phyloP scores from a whole-genome alignment of 2,888 invertebrate species.

The Pteria penguin region DNA sequence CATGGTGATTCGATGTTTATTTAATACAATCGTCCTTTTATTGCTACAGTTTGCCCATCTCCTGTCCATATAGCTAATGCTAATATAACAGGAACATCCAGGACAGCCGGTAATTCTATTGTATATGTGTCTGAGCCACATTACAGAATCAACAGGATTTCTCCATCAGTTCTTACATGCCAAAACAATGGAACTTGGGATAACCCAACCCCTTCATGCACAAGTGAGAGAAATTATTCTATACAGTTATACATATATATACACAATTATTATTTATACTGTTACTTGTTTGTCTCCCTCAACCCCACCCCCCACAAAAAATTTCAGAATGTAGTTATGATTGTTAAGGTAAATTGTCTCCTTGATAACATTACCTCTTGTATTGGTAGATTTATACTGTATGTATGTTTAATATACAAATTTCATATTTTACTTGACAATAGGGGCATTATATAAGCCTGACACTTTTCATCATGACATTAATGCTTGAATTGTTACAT shows the following conservation, averaged over 20 bases:
- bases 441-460: no score
- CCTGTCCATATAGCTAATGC: conserved; percentile 1
- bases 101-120: neutral
- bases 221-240: neutral
- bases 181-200: conserved; percentile 11
- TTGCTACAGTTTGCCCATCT: conserved; percentile 10
- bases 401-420: no score
- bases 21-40: no score
- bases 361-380: no score
- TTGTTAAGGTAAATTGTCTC: neutral
- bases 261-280: neutral
- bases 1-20: no score
- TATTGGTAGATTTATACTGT: no score
- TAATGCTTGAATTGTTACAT: no score
- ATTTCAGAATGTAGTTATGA: neutral
- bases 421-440: no score
- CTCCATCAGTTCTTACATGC: neutral
- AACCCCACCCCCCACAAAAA: neutral
- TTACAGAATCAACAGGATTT: conserved; percentile 1
- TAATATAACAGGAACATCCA: neutral
- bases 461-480: no score
- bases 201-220: conserved; percentile 7
- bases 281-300: neutral
- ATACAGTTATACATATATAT: neutral
- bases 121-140: conserved; percentile 10